Evolutionary conservation across 2,888 invertebrate species (phyloP).

Genomic region (Andrena bicolor): DNA sequence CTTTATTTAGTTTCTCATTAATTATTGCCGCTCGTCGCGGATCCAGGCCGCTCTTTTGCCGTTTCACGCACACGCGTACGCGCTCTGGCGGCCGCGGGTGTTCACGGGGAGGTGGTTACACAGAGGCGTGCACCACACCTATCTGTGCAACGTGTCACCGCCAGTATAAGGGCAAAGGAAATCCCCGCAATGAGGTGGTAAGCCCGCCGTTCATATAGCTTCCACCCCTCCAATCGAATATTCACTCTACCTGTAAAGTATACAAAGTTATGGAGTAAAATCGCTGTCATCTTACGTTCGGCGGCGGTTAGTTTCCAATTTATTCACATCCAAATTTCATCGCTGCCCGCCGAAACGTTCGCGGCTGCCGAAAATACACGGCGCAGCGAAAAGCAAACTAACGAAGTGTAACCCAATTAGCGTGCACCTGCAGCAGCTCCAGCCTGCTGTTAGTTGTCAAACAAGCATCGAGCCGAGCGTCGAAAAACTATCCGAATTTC

Average conservation of each 20-base stretch:
- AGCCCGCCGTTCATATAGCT: constrained; percentile 34
- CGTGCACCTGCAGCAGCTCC: no score
- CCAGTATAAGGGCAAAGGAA: constrained; percentile 56
- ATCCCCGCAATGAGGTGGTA: constrained; percentile 37
- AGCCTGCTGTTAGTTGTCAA: no score
- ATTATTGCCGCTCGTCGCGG: constrained; percentile 35
- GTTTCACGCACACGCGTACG: constrained; percentile 38
- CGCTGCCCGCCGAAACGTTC: no score
- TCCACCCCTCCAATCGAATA: neutral
- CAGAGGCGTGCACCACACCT: constrained; percentile 40
- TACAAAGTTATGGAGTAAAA: no score
- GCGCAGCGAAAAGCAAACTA: no score
- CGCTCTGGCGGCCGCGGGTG: constrained; percentile 6
- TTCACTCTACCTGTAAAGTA: no score
- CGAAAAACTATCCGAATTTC: constrained; percentile 19
- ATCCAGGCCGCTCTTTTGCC: constrained; percentile 25
- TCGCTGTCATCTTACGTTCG: no score
- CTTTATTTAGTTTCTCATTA: constrained; percentile 46
- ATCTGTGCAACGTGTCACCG: constrained; percentile 60
- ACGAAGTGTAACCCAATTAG: no score
- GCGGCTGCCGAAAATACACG: no score
- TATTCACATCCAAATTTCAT: no score
- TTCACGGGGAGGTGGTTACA: constrained; percentile 44
- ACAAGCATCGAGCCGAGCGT: neutral
- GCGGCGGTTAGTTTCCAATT: no score